Base-by-base conservation (phyloP, 2,888 invertebrate species). In the Synergus japonicus region DNA sequence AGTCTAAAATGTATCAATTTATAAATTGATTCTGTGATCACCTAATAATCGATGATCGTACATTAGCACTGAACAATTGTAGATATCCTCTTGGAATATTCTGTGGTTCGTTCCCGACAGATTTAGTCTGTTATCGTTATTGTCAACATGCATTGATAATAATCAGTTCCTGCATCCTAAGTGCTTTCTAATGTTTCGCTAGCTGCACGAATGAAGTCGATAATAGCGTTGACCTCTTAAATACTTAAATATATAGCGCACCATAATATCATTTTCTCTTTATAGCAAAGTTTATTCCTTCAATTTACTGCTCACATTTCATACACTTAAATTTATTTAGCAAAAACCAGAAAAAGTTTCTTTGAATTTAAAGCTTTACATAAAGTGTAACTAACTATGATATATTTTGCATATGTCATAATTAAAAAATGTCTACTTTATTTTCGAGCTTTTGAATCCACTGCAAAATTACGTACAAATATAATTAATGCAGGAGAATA, bases 81-180 rank as follows among this genome's bases (percentile, higher is more conserved):
- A 4, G 49, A 37, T 69, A 10, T 49, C 37, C 73, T 73, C 73
- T 73, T 58, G n/a, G 41, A 73, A 49, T 54, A 49, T 49, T 73
- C 49, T 73, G 73, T 54, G 73, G 73, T 54, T 54, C 73, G 37
- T 41, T 73, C 37, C 10, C 37, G 12, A 58, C 29, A 58, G 73
- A 73, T 58, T 73, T 58, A 49, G 49, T n/a, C 73, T 73, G 49
- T 46, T 69, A 58, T 73, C 54, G 37, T 73, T 73, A 73, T 54
- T 41, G 73, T 10, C 37, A 49, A 58, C 73, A 73, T 73, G 54
- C 54, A 73, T 73, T 73, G 54, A 54, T 73, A 58, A 73, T 73
- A 54, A 73, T 37, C 54, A 73, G 10, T 41, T 37, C n/a, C 4
- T 54, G 49, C 54, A 54, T 54, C 12, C 54, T 73, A 54, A 73